A percentile compares a stretch with the other conserved stretches of the same genome.
These are phyloP conservation scores for Euura saliciscinereae DNA, from an alignment of 1,140 invertebrate genomes.

Conservation along the genomic window DNA sequence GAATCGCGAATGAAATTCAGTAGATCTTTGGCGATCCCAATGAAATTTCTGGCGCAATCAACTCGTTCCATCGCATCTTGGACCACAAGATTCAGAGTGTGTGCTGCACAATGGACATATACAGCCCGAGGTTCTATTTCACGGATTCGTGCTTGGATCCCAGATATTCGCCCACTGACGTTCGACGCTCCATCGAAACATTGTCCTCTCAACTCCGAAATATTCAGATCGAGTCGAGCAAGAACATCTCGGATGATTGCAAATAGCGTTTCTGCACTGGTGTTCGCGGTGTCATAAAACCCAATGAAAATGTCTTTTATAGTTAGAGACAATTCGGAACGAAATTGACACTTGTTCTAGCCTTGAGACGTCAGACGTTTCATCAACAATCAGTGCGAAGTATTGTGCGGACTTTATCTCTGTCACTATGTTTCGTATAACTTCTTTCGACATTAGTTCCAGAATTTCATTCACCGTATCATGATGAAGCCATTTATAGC, in stretches of 20 bases:
- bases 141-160: constrained; percentile 28
- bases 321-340: constrained; percentile 17
- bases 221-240: constrained; percentile 22
- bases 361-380: constrained; percentile 19
- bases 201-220: constrained; percentile 31
- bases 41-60: constrained; percentile 24
- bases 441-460: constrained; percentile 24
- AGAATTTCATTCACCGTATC: constrained; percentile 26
- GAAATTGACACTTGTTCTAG: constrained; percentile 26
- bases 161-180: constrained; percentile 29
- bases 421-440: constrained; percentile 20
- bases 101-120: constrained; percentile 36
- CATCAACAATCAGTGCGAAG: constrained; percentile 22
- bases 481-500: constrained; percentile 25
- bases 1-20: constrained; percentile 28
- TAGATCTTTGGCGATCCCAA: constrained; percentile 23
- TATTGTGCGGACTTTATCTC: constrained; percentile 23
- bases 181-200: constrained; percentile 37
- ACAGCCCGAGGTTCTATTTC: constrained; percentile 32
- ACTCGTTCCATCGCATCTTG: constrained; percentile 30
- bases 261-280: constrained; percentile 29
- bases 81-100: constrained; percentile 32
- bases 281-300: constrained; percentile 26
- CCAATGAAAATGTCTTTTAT: constrained; percentile 30
- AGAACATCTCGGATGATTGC: constrained; percentile 26